Evolutionary conservation across 2,113 vertebrate species (phyloP), one percentile per base, ranked within the genome.

Genomic region (Dicaeum eximium): DNA sequence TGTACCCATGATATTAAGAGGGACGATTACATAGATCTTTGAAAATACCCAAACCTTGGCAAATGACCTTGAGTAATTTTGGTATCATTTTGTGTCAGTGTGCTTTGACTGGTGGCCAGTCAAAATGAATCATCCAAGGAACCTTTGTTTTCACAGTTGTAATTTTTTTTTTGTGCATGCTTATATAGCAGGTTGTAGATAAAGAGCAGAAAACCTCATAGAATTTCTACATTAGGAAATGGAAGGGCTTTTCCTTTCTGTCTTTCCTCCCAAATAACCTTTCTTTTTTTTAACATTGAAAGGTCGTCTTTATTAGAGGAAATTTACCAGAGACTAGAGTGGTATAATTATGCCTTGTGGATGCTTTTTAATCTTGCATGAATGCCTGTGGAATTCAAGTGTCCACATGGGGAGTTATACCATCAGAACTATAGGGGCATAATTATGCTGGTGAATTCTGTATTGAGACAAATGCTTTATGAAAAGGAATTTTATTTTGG

Each of bases 281-380:
- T 71, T 86, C 7, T 47, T 87, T 83, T 93, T 93, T 86, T 28
- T 48, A 64, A 42, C 4, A 2, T 69, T 79, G 53, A 94, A 95
- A 93, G 40, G 60, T 92, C 31, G 4, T 93, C 82, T 94, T 93
- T 95, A 61, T 88, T 64, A 50, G 37, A 80, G 72, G 53, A 94
- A 88, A 92, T 96, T 90, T 97, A 88, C 86, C 48, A 81, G 92
- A 82, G 90, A 86, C 69, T 71, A 60, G 44, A 86, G 85, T 56
- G 84, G 48, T 88, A 45, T 93, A 94, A 93, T 97, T 96, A 92
- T 65, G 88, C 90, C 88, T 94, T 80, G 47, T 96, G 90, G 82
- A 95, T 91, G 77, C 85, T 93, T 90, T 95, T 95, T 90, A 92
- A 94, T 97, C 86, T 95, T 91, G 77, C 54, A 60, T 94, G 90